phyloP scores from a whole-genome alignment of 2,113 vertebrate species.

The Pachycephala philippinensis region DNA sequence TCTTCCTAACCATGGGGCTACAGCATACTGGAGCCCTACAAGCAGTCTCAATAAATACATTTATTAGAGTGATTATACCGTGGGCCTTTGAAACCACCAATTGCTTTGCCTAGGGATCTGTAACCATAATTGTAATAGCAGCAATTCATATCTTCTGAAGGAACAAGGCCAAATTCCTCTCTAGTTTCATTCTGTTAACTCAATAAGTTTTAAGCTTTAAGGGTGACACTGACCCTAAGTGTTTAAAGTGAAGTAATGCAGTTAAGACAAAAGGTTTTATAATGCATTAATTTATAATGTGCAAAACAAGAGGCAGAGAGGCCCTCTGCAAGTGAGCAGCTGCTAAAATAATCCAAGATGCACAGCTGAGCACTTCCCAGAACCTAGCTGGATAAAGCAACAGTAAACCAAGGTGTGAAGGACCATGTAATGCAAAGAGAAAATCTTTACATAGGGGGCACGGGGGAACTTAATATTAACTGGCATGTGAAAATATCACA shows the following conservation, averaged over 20 bases:
- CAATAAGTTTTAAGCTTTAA: background rate
- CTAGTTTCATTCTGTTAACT: background rate
- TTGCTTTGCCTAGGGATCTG: background rate
- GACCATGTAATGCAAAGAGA: background rate
- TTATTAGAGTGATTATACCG: slow-evolving; percentile 9
- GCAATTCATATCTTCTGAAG: slow-evolving; percentile 1
- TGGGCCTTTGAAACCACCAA: slow-evolving; percentile 11
- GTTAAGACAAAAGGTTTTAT: slow-evolving; percentile 7
- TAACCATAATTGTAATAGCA: slow-evolving; percentile 9
- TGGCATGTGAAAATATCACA: background rate
- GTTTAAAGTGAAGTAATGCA: slow-evolving; percentile 23
- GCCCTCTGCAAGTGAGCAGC: background rate
- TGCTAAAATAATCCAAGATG: background rate
- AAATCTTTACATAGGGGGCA: background rate
- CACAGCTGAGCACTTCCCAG: background rate
- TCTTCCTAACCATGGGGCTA: slow-evolving; percentile 23
- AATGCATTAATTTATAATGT: background rate
- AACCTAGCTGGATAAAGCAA: background rate
- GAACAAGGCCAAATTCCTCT: background rate
- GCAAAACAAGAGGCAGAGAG: background rate
- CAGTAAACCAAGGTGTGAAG: background rate
- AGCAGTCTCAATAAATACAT: slow-evolving; percentile 26
- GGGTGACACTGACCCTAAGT: background rate
- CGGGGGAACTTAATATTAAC: background rate
- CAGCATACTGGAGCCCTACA: background rate